Percentiles rank a stretch among this genome's conserved stretches.
These are phyloP conservation scores for Leucophenga montana DNA, from an alignment of 2,888 invertebrate species.

Conservation along the genomic window DNA sequence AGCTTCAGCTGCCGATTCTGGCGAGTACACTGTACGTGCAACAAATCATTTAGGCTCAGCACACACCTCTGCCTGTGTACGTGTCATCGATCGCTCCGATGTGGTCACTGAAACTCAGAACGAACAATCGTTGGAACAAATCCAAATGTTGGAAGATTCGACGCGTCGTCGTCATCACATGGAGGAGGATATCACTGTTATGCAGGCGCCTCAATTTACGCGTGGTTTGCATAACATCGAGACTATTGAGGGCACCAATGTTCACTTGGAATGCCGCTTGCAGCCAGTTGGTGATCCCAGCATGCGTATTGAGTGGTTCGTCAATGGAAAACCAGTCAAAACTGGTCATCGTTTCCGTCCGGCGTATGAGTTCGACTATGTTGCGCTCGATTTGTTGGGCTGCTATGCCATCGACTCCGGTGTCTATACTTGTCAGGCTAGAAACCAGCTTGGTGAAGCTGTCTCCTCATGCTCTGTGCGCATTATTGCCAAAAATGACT, in stretches of 20 bases:
- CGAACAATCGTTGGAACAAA: slow-evolving; percentile 92
- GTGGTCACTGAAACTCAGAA: slow-evolving; percentile 92
- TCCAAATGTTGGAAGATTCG: slow-evolving; percentile 89
- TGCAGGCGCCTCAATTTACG: slow-evolving; percentile 91
- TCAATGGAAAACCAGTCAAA: slow-evolving; percentile 93
- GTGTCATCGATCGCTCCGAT: slow-evolving; percentile 86
- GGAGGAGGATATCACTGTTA: slow-evolving; percentile 86
- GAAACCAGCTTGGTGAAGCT: slow-evolving; percentile 94
- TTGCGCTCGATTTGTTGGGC: slow-evolving; percentile 94
- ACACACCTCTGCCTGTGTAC: slow-evolving; percentile 91
- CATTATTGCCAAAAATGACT: slow-evolving; percentile 90
- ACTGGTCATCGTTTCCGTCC: slow-evolving; percentile 96
- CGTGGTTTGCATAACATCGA: slow-evolving; percentile 91
- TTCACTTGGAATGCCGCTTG: slow-evolving; percentile 92
- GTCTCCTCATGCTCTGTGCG: slow-evolving; percentile 92
- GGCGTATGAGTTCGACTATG: slow-evolving; percentile 97
- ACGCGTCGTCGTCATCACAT: slow-evolving; percentile 81
- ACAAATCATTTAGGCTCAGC: slow-evolving; percentile 95
- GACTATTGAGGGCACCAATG: slow-evolving; percentile 91
- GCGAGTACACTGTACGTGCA: slow-evolving; percentile 95
- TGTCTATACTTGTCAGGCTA: slow-evolving; percentile 94
- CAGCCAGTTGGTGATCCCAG: slow-evolving; percentile 93
- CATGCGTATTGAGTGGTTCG: slow-evolving; percentile 97
- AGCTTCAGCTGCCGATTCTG: slow-evolving; percentile 93
- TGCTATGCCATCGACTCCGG: slow-evolving; percentile 98